Conservation (phyloP, 2,113 vertebrate genomes). For the Centrocercus urophasianus region DNA sequence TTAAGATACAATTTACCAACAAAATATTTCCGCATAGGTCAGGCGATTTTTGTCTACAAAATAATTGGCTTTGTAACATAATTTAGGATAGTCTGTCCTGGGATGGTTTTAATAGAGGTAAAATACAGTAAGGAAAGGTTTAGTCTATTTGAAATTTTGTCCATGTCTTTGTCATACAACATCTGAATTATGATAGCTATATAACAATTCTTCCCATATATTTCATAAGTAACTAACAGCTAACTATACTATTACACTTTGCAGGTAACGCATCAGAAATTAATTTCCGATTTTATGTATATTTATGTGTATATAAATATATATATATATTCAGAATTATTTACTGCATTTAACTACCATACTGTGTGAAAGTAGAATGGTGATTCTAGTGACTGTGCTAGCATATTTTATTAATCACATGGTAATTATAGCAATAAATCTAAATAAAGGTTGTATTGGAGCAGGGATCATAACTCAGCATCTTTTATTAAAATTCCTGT, state of each 20-base stretch:
- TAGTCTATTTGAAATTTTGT: not conserved
- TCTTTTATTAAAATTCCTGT: constrained; percentile 23
- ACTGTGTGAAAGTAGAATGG: not conserved
- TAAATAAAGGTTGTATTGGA: constrained; percentile 1
- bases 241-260: not conserved
- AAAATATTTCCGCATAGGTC: not conserved
- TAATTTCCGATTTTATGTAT: not conserved
- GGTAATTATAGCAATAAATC: constrained; percentile 34
- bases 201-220: not conserved
- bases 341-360: constrained; percentile 48
- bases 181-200: not conserved
- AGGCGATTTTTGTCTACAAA: not conserved
- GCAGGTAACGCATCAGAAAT: constrained; percentile 10
- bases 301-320: too few relatives aligned
- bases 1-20: not conserved
- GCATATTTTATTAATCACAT: constrained; percentile 52
- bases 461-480: not conserved
- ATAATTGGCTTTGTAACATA: not conserved
- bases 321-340: not conserved
- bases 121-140: not conserved
- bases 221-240: constrained; percentile 14
- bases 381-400: constrained; percentile 19
- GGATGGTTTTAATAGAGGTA: not conserved
- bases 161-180: not conserved
- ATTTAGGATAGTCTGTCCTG: not conserved